Percentiles rank a stretch among this genome's conserved stretches.
Evolutionary conservation across 1,140 invertebrate genomes (phyloP).

Genomic region (Lethocerus indicus): DNA sequence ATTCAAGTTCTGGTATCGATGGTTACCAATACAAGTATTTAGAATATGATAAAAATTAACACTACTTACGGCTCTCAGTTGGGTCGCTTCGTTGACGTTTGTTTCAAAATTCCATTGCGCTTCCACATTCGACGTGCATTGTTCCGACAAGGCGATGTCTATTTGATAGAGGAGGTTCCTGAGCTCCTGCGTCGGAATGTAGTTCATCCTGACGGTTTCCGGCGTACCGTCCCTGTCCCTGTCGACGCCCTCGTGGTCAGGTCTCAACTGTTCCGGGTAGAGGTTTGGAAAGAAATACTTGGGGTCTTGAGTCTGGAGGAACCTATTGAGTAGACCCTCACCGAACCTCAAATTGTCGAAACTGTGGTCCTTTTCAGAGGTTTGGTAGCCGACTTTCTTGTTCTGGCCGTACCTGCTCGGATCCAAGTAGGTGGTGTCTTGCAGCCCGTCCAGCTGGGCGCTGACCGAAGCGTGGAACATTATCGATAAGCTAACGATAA

Average conservation of each 20-base stretch:
- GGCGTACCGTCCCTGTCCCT: constrained; percentile 5
- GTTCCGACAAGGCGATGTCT: constrained; percentile 51
- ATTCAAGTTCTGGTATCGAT: no score
- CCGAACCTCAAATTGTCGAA: no score
- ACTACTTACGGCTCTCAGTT: constrained; percentile 64
- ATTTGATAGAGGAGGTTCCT: constrained; percentile 39
- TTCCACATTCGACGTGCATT: constrained; percentile 63
- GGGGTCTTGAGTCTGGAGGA: constrained; percentile 16
- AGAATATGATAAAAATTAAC: no score
- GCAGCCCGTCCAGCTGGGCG: no score
- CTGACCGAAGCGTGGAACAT: no score
- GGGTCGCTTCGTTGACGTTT: constrained; percentile 64
- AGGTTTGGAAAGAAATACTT: constrained; percentile 14
- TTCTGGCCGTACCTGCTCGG: constrained; percentile 4
- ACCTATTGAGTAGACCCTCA: constrained; percentile 13
- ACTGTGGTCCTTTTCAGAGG: no score
- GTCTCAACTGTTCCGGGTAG: constrained; percentile 2
- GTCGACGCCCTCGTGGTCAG: not conserved
- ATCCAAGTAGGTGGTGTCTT: constrained; percentile 9
- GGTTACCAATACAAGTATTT: no score
- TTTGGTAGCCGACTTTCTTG: no score
- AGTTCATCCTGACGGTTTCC: not conserved
- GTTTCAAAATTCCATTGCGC: constrained; percentile 80
- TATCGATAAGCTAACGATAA: no score
- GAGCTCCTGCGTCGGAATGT: constrained; percentile 20